Evolutionary conservation across 2,888 invertebrate genomes (phyloP).

Genomic region (Eristalis tenax): DNA sequence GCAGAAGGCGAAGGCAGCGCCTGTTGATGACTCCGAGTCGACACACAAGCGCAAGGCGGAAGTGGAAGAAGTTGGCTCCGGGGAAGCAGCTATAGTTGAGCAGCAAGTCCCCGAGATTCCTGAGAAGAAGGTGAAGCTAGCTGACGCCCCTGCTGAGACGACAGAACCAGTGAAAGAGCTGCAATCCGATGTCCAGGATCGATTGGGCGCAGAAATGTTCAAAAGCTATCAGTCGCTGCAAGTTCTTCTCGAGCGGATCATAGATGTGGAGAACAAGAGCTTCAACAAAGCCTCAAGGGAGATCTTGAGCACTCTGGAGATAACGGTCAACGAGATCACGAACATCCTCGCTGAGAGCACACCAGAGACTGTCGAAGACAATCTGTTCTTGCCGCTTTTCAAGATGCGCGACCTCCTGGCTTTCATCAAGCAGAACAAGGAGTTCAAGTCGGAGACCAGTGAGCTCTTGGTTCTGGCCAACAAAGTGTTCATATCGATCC

Average conservation of each 20-base stretch:
- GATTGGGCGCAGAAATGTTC: conserved; percentile 33
- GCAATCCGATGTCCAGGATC: neutral
- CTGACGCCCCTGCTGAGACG: neutral
- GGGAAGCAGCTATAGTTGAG: neutral
- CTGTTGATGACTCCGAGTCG: neutral
- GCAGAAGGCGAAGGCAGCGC: neutral
- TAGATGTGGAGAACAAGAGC: conserved; percentile 5
- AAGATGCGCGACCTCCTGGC: conserved; percentile 74
- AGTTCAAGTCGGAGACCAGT: conserved; percentile 8
- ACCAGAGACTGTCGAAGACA: conserved; percentile 72
- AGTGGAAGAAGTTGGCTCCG: neutral
- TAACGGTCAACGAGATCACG: conserved; percentile 72
- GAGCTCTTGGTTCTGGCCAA: conserved; percentile 65
- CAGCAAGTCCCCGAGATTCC: neutral
- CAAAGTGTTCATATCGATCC: conserved; percentile 66
- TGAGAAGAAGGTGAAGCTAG: neutral
- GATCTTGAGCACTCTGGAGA: conserved; percentile 65
- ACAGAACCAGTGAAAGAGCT: neutral
- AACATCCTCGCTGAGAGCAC: conserved; percentile 54
- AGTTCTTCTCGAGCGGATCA: conserved; percentile 36
- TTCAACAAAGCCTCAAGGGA: conserved; percentile 53
- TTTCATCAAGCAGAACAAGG: conserved; percentile 49
- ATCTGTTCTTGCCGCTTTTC: conserved; percentile 73
- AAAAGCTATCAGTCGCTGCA: conserved; percentile 34
- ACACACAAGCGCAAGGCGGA: conserved; percentile 52